Evolutionary conservation across 2,113 vertebrate genomes (phyloP).

Genomic region (Rhynchomys soricoides): DNA sequence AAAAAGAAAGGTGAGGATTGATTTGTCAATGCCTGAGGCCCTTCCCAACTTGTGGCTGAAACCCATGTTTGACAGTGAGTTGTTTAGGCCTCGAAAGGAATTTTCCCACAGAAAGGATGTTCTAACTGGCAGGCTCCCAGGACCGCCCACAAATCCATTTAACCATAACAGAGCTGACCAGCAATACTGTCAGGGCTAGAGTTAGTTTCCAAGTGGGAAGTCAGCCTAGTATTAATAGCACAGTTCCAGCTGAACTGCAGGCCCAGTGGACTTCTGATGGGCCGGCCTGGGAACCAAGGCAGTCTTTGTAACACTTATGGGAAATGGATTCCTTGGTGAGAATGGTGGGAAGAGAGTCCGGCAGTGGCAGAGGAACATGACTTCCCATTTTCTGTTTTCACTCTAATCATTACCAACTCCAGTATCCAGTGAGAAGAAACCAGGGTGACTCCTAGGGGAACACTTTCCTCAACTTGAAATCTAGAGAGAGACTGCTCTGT

Average conservation of each 20-base stretch:
- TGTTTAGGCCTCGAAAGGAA: constrained; percentile 74
- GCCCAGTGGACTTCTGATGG: constrained; percentile 65
- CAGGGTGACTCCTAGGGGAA: constrained; percentile 31
- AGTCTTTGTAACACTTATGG: constrained; percentile 43
- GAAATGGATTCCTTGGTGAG: constrained; percentile 68
- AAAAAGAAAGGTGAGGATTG: constrained; percentile 53
- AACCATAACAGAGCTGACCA: constrained; percentile 77
- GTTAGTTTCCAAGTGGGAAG: constrained; percentile 76
- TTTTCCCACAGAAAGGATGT: constrained; percentile 83
- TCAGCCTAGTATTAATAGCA: constrained; percentile 80
- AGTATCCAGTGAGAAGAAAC: constrained; percentile 16
- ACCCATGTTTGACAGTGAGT: constrained; percentile 66
- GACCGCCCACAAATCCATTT: constrained; percentile 78
- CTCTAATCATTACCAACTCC: neutral
- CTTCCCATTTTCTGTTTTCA: neutral
- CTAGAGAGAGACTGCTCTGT: constrained; percentile 15
- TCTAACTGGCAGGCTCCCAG: constrained; percentile 80
- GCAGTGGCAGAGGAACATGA: constrained; percentile 6
- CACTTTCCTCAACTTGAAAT: constrained; percentile 5
- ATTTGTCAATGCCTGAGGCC: constrained; percentile 62
- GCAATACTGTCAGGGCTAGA: constrained; percentile 68
- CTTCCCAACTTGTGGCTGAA: constrained; percentile 54
- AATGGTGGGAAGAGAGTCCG: constrained; percentile 23
- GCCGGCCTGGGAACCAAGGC: constrained; percentile 68
- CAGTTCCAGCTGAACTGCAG: constrained; percentile 65